phyloP scores from a whole-genome alignment of 2,888 invertebrate species.

The Polymixis lichenea region DNA sequence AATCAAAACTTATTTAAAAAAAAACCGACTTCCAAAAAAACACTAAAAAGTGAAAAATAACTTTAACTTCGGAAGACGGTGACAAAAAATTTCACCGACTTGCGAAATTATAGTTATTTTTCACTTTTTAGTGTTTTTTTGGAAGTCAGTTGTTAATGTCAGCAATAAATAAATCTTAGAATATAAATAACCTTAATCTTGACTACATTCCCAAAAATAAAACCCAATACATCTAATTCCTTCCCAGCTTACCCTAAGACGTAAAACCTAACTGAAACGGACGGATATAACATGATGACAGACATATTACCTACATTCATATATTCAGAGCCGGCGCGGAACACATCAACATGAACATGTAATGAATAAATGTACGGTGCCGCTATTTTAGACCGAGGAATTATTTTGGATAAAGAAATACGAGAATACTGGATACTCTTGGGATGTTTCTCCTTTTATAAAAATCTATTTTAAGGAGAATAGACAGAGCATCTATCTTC shows the following conservation, averaged over 20 bases:
- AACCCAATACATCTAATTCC: constrained; percentile 11
- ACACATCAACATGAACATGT: constrained; percentile 3
- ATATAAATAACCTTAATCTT: too few species aligned
- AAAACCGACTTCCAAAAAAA: too few species aligned
- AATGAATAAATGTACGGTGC: constrained; percentile 46
- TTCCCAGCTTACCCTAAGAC: neutral
- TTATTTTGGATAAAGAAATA: constrained; percentile 18
- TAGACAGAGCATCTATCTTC: neutral
- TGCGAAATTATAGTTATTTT: too few species aligned
- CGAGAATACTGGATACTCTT: neutral
- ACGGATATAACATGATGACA: constrained; percentile 10
- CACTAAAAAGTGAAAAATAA: too few species aligned
- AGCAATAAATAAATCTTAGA: too few species aligned
- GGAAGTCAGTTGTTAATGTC: too few species aligned
- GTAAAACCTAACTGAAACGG: constrained; percentile 2
- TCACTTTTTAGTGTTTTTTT: too few species aligned
- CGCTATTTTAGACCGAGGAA: constrained; percentile 11
- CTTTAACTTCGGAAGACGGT: too few species aligned
- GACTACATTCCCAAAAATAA: neutral
- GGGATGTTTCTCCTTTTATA: neutral
- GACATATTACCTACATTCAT: constrained; percentile 11
- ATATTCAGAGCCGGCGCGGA: constrained; percentile 3
- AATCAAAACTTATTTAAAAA: too few species aligned
- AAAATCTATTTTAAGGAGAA: constrained; percentile 1
- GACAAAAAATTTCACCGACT: too few species aligned